Conservation (phyloP, 2,113 vertebrate genomes). For the Formicarius rufipectus region DNA sequence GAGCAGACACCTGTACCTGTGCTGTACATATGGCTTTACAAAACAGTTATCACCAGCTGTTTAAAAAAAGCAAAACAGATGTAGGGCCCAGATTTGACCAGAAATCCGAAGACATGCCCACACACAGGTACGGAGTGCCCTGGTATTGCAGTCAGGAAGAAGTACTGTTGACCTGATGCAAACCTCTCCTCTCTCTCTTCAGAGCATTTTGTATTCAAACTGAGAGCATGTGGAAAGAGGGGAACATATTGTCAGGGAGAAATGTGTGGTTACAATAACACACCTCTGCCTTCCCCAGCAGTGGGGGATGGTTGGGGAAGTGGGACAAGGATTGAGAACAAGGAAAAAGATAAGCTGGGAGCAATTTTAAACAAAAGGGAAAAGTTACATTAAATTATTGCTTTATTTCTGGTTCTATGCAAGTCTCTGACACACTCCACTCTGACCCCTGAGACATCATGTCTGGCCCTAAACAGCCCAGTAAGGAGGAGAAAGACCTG, state of each 20-base stretch:
- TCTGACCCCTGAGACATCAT: not conserved
- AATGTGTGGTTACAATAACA: not conserved
- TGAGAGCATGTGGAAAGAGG: not conserved
- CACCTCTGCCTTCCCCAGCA: not conserved
- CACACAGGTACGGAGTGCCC: not conserved
- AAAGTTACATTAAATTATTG: slow-evolving; percentile 60
- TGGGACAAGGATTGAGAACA: not conserved
- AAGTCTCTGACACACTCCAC: slow-evolving; percentile 2
- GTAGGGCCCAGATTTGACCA: not conserved
- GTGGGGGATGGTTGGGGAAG: fast-evolving
- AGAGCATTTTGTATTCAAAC: not conserved
- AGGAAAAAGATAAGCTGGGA: not conserved
- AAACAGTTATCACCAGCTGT: not conserved
- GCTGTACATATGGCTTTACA: not conserved
- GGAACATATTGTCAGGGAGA: not conserved
- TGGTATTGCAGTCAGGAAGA: not conserved
- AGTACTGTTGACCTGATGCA: not conserved
- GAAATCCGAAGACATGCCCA: not conserved
- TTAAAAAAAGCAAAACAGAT: not conserved
- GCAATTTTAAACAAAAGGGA: not conserved
- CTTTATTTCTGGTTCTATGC: slow-evolving; percentile 56
- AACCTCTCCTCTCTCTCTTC: not conserved
- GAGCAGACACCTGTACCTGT: not conserved
- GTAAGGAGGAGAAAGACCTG: not conserved
- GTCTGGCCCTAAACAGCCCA: not conserved